phyloP scores from a whole-genome alignment of 2,113 vertebrate species.

The Odobenus rosmarus region DNA sequence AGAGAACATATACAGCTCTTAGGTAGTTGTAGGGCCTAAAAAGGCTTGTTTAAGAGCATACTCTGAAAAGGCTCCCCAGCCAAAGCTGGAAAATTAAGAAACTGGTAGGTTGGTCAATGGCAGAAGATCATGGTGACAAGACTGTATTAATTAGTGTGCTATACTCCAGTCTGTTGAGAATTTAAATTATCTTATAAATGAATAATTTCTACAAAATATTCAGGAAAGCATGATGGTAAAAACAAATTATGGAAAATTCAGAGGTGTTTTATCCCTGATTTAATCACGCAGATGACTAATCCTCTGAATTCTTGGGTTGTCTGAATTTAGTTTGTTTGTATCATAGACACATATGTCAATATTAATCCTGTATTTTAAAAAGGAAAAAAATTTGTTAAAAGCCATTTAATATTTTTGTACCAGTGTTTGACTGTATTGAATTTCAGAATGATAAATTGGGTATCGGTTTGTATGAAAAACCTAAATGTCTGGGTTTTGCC shows the following conservation, averaged over 20 bases:
- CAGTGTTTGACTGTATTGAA: conserved; percentile 61
- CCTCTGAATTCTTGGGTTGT: conserved; percentile 38
- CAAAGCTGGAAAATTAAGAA: neutral
- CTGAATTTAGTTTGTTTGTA: conserved; percentile 21
- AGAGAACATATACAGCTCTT: neutral
- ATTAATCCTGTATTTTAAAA: conserved; percentile 42
- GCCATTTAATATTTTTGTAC: conserved; percentile 63
- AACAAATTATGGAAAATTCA: conserved; percentile 16
- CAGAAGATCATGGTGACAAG: neutral
- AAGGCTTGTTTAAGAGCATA: neutral
- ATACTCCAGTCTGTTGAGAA: neutral
- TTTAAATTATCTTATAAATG: neutral
- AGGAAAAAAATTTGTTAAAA: conserved; percentile 46
- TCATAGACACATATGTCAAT: neutral
- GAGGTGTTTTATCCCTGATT: neutral
- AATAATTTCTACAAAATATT: neutral
- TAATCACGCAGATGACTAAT: neutral
- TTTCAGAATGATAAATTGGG: conserved; percentile 51
- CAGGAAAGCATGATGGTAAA: conserved; percentile 11
- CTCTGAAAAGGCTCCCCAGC: neutral
- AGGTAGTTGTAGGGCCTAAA: neutral
- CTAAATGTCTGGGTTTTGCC: neutral
- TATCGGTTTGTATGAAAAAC: conserved; percentile 44
- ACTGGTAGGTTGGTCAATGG: neutral
- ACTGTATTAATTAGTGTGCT: neutral